Percentiles rank a stretch among this genome's conserved stretches.
Evolutionary conservation across 2,797 vertebrate genomes (phyloP).

Genomic region (Podarcis siculus): DNA sequence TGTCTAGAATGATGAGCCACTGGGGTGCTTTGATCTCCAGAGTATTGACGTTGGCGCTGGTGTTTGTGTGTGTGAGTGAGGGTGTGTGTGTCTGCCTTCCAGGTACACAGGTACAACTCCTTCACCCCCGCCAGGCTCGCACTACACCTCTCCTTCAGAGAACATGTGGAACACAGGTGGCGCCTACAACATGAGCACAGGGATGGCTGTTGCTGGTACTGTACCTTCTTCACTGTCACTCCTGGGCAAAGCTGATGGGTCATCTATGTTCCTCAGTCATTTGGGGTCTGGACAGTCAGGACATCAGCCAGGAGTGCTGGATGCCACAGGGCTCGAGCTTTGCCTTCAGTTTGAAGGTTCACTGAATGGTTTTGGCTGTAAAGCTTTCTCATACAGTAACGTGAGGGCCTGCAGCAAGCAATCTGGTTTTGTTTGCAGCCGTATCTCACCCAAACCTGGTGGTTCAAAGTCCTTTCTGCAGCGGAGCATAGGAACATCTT

Average conservation of each 20-base stretch:
- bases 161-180: slow-evolving; percentile 94
- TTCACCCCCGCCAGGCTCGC: slow-evolving; percentile 92
- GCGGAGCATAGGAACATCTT: background rate
- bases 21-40: background rate
- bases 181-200: slow-evolving; percentile 89
- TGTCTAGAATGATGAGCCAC: no score
- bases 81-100: slow-evolving; percentile 35
- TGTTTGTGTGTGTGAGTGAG: background rate
- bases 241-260: background rate
- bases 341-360: background rate
- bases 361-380: background rate
- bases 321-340: background rate
- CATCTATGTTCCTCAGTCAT: background rate
- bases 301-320: background rate
- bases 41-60: background rate
- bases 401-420: background rate
- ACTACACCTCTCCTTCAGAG: slow-evolving; percentile 94
- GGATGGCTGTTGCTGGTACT: slow-evolving; percentile 89
- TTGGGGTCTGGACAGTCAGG: background rate
- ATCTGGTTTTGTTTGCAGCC: background rate
- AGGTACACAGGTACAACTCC: slow-evolving; percentile 94
- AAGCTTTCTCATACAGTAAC: background rate
- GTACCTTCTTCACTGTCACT: background rate
- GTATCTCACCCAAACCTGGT: background rate
- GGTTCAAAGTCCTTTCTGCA: background rate